phyloP scores from a whole-genome alignment of 64 coral and sea anemone species.

The Montipora foliosa region DNA sequence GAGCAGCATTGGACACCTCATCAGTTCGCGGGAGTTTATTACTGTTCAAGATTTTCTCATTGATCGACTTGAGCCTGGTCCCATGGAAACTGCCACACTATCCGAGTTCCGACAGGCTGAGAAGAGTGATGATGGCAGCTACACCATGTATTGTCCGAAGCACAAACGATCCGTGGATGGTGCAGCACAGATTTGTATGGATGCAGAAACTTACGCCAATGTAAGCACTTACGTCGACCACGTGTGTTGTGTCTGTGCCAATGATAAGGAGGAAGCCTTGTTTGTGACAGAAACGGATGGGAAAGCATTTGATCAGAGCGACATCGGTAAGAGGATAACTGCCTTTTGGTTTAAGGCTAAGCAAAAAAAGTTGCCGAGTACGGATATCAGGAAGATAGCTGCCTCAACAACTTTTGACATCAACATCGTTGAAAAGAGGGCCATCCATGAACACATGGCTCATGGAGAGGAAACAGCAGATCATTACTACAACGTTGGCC shows the following conservation, averaged over 20 bases:
- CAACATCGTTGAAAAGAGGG: neutral
- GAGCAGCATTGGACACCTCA: slow-evolving; percentile 18
- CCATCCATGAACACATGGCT: slow-evolving; percentile 9
- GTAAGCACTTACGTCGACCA: neutral
- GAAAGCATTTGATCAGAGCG: slow-evolving; percentile 9
- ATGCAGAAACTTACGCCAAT: neutral
- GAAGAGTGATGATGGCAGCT: slow-evolving; percentile 12
- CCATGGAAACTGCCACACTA: slow-evolving; percentile 27
- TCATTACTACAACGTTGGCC: neutral
- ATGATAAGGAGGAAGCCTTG: slow-evolving; percentile 16
- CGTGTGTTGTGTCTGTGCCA: neutral
- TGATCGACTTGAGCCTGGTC: neutral
- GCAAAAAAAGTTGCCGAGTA: slow-evolving; percentile 17
- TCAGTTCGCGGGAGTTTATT: neutral
- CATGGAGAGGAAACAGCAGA: neutral
- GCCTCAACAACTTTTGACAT: slow-evolving; percentile 9
- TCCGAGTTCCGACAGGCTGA: slow-evolving; percentile 10
- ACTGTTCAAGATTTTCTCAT: slow-evolving; percentile 19
- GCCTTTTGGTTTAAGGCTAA: slow-evolving; percentile 33
- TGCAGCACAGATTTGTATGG: neutral
- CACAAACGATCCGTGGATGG: slow-evolving; percentile 7
- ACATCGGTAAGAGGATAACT: slow-evolving; percentile 1
- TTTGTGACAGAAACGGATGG: neutral
- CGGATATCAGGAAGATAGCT: neutral
- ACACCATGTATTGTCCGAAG: slow-evolving; percentile 18